Evolutionary conservation across 2,888 invertebrate species (phyloP).

Genomic region (Hyposoter didymator): DNA sequence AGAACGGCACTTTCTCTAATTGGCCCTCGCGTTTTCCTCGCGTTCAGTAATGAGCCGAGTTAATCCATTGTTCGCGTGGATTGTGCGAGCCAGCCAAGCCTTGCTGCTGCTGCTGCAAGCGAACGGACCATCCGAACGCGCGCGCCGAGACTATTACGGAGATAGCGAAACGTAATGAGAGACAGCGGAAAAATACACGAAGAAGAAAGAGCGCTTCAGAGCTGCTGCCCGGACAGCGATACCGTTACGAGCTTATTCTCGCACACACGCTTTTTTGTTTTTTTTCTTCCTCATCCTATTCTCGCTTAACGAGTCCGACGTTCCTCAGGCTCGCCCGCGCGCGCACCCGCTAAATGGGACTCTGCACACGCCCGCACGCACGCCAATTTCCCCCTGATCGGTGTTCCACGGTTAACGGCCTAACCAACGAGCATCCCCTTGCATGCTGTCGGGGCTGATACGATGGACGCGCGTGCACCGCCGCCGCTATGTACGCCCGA

Average conservation of each 20-base stretch:
- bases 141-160: slow-evolving; percentile 7
- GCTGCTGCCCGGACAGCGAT: slow-evolving; percentile 54
- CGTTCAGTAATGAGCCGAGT: slow-evolving; percentile 75
- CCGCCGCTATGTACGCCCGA: background rate
- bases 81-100: background rate
- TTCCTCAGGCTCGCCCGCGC: background rate
- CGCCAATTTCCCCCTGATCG: slow-evolving; percentile 33
- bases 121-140: slow-evolving; percentile 1
- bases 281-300: background rate
- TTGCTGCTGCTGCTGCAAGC: background rate
- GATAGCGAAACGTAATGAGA: slow-evolving; percentile 21
- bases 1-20: slow-evolving; percentile 71
- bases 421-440: slow-evolving; percentile 30
- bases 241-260: slow-evolving; percentile 43
- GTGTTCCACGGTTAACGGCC: slow-evolving; percentile 9
- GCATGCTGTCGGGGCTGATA: background rate
- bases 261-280: background rate
- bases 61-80: slow-evolving; percentile 72
- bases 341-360: slow-evolving; percentile 5
- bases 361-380: slow-evolving; percentile 45
- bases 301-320: slow-evolving; percentile 42
- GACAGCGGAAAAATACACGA: background rate
- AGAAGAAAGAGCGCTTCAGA: slow-evolving; percentile 20
- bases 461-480: slow-evolving; percentile 10
- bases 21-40: slow-evolving; percentile 71